Conservation (phyloP, 2,797 vertebrate genomes). For the Coilia nasus region DNA sequence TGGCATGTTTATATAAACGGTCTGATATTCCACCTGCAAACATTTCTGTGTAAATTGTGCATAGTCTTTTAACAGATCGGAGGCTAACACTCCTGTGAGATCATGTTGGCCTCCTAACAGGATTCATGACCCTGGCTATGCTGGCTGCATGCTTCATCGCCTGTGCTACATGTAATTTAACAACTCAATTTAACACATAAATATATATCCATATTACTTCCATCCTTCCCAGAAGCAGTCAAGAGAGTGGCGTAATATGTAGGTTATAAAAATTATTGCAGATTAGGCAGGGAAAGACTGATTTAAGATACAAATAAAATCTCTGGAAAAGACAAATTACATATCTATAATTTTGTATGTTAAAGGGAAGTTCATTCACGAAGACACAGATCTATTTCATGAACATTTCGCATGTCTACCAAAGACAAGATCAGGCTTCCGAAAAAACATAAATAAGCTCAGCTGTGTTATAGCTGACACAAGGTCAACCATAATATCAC, state of each 20-base stretch:
- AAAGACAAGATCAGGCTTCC: constrained; percentile 14
- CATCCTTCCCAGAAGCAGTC: background rate
- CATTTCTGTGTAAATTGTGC: background rate
- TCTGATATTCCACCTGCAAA: background rate
- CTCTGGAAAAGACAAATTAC: constrained; percentile 7
- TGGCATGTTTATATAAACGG: background rate
- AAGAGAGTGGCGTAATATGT: background rate
- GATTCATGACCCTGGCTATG: background rate
- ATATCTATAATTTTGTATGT: background rate
- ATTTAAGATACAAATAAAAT: background rate
- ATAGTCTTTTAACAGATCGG: background rate
- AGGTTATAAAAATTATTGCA: background rate
- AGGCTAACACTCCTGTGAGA: background rate
- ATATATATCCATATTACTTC: constrained; percentile 9
- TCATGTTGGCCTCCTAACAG: background rate
- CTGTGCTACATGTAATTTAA: background rate
- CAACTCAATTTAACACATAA: constrained; percentile 5
- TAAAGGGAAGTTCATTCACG: constrained; percentile 11
- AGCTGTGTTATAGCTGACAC: constrained; percentile 15
- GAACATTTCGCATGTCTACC: background rate
- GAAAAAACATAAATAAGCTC: constrained; percentile 23
- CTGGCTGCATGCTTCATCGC: background rate
- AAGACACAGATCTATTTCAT: constrained; percentile 12
- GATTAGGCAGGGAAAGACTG: background rate
- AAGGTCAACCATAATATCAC: constrained; percentile 12